A percentile compares a stretch with the other conserved stretches of the same genome.
These are phyloP conservation scores for Anableps anableps DNA, from an alignment of 2,797 vertebrate species.

Conservation along the genomic window DNA sequence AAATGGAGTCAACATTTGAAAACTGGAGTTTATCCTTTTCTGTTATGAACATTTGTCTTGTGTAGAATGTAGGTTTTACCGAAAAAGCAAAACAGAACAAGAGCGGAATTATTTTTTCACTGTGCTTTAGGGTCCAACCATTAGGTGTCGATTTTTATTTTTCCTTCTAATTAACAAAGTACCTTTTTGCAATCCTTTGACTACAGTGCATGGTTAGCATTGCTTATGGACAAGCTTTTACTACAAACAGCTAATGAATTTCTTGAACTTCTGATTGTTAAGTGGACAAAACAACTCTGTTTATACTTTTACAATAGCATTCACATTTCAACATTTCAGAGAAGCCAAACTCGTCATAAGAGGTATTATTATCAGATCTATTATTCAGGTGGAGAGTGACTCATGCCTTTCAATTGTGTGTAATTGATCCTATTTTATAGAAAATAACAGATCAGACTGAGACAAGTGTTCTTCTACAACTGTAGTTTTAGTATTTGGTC, in stretches of 20 bases:
- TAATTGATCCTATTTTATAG: slow-evolving; percentile 23
- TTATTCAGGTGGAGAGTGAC: slow-evolving; percentile 23
- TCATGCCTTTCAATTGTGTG: slow-evolving; percentile 22
- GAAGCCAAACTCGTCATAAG: slow-evolving; percentile 26
- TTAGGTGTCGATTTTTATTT: slow-evolving; percentile 14
- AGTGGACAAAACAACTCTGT: slow-evolving; percentile 32
- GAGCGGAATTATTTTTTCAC: background rate
- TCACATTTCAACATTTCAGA: background rate
- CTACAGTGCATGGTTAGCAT: slow-evolving; percentile 9
- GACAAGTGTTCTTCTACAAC: slow-evolving; percentile 12
- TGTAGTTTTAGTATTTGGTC: background rate
- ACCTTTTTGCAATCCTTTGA: slow-evolving; percentile 2
- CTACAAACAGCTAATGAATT: slow-evolving; percentile 25
- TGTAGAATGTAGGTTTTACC: background rate
- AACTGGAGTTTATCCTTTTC: background rate
- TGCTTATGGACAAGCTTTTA: slow-evolving; percentile 49
- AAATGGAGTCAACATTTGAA: background rate
- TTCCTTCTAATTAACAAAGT: slow-evolving; percentile 13
- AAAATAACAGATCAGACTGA: slow-evolving; percentile 4
- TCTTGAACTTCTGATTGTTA: slow-evolving; percentile 29
- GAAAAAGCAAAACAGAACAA: background rate
- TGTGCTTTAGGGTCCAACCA: background rate
- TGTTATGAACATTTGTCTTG: background rate
- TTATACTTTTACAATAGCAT: slow-evolving; percentile 22
- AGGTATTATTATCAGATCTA: slow-evolving; percentile 36